Conservation (phyloP, 1,140 invertebrate species). For the Drosophila suzukii region DNA sequence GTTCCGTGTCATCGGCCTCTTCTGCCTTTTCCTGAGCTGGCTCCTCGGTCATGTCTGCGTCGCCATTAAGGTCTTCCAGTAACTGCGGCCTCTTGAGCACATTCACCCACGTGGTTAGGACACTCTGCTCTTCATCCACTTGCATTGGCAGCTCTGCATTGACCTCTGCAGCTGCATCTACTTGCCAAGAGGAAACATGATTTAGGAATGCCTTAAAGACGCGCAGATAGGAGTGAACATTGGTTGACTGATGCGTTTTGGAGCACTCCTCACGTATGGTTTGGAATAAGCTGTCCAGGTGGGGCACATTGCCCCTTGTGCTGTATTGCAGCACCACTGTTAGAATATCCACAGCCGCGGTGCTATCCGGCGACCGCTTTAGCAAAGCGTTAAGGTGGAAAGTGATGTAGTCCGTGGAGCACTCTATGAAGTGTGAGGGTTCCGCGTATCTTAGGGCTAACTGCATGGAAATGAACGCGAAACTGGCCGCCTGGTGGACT, state of each 20-base stretch:
- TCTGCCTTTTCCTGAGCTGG: constrained; percentile 23
- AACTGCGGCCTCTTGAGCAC: constrained; percentile 44
- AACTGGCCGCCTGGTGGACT: constrained; percentile 68
- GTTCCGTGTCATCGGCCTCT: constrained; percentile 14
- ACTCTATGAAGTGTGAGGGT: constrained; percentile 84
- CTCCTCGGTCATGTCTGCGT: constrained; percentile 23
- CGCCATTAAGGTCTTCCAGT: constrained; percentile 22
- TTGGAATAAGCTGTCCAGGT: constrained; percentile 86
- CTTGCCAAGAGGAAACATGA: constrained; percentile 60
- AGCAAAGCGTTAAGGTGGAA: constrained; percentile 86
- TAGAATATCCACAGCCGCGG: constrained; percentile 86
- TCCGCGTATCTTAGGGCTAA: constrained; percentile 81
- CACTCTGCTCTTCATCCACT: constrained; percentile 56
- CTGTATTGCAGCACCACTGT: constrained; percentile 86
- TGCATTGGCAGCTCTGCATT: constrained; percentile 47
- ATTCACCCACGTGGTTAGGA: constrained; percentile 52
- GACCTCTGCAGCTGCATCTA: constrained; percentile 35
- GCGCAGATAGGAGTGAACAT: constrained; percentile 75
- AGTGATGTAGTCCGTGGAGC: constrained; percentile 86
- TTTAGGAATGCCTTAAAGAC: constrained; percentile 77
- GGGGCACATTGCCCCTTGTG: constrained; percentile 85
- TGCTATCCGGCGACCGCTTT: constrained; percentile 82
- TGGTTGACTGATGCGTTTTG: constrained; percentile 58
- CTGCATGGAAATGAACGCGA: constrained; percentile 85
- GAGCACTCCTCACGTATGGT: constrained; percentile 84